phyloP scores from a whole-genome alignment of 2,888 invertebrate species.

The Opisthograptis luteolata region DNA sequence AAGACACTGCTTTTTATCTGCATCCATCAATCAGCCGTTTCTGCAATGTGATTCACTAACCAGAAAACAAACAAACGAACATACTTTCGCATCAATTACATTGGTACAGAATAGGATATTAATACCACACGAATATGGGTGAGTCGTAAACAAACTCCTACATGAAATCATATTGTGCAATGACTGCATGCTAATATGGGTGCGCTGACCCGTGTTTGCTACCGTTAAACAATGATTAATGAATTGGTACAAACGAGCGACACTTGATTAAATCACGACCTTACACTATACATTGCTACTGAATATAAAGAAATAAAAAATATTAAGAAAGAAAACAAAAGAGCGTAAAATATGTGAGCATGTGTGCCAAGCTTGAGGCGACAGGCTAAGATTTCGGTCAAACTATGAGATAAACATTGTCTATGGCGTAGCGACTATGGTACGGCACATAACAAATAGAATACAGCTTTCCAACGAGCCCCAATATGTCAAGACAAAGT shows the following conservation, averaged over 20 bases:
- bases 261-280: slow-evolving; percentile 28
- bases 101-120: no score
- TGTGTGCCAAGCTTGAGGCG: slow-evolving; percentile 22
- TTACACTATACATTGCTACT: slow-evolving; percentile 14
- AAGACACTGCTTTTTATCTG: no score
- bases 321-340: slow-evolving; percentile 19
- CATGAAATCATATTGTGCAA: slow-evolving; percentile 12
- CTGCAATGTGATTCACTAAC: no score
- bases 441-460: slow-evolving; percentile 42
- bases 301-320: slow-evolving; percentile 12
- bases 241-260: slow-evolving; percentile 15
- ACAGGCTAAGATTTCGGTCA: slow-evolving; percentile 40
- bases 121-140: neutral
- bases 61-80: no score
- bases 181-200: slow-evolving; percentile 15
- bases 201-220: slow-evolving; percentile 12
- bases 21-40: no score
- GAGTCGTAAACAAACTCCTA: slow-evolving; percentile 16
- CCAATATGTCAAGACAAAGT: slow-evolving; percentile 46
- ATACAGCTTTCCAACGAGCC: slow-evolving; percentile 48
- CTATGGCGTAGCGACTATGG: slow-evolving; percentile 40
- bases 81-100: no score
- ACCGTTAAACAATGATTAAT: slow-evolving; percentile 19
- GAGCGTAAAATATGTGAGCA: slow-evolving; percentile 7
- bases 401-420: slow-evolving; percentile 41